phyloP scores from a whole-genome alignment of 2,113 vertebrate genomes.

The Thunnus thynnus region DNA sequence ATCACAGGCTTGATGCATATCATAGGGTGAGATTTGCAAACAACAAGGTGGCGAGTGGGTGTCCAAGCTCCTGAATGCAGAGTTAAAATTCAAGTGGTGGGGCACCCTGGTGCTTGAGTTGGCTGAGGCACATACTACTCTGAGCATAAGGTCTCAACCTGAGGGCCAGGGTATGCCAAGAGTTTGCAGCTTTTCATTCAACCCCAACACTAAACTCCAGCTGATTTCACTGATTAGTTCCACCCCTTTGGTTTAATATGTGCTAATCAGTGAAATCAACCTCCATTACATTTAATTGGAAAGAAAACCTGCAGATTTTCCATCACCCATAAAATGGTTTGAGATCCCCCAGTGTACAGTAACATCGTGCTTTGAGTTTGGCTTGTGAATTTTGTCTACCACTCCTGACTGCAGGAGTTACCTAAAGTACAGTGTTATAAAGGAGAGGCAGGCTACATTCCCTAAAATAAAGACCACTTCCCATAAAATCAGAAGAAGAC shows the following conservation, averaged over 20 bases:
- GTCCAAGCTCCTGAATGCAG: background rate
- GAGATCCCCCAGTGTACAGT: constrained; percentile 6
- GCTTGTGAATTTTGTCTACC: background rate
- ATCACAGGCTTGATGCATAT: background rate
- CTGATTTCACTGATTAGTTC: constrained; percentile 40
- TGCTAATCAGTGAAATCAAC: constrained; percentile 49
- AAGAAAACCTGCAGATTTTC: constrained; percentile 23
- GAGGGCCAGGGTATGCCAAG: background rate
- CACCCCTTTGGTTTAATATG: constrained; percentile 24
- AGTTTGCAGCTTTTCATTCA: constrained; percentile 20
- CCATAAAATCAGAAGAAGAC: background rate
- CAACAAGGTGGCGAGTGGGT: background rate
- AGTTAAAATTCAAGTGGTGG: background rate
- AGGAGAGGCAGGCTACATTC: too few relatives aligned
- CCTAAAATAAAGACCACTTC: background rate
- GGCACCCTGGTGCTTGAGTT: constrained; percentile 2
- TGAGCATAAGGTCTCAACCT: constrained; percentile 18
- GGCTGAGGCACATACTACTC: background rate
- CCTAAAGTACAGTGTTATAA: background rate
- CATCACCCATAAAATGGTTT: constrained; percentile 5
- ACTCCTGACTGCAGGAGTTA: background rate
- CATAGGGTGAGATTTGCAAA: background rate
- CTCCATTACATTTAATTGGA: constrained; percentile 32
- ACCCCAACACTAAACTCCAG: constrained; percentile 2
- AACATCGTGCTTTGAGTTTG: constrained; percentile 2